Percentiles rank a stretch among this genome's conserved stretches.
Evolutionary conservation across 2,113 vertebrate genomes (phyloP).

Genomic region (Ovis canadensis): DNA sequence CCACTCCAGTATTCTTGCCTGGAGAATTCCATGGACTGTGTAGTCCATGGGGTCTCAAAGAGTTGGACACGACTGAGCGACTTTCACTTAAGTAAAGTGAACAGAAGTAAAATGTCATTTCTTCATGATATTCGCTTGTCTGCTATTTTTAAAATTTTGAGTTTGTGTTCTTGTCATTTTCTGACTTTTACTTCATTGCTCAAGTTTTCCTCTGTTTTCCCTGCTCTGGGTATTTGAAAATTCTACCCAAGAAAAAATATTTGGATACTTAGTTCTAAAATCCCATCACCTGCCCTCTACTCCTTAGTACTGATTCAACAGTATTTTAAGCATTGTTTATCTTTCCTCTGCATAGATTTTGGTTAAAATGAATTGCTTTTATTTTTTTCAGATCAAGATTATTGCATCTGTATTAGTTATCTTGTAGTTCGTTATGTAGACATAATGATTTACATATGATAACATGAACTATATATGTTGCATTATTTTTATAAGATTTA

Average conservation of each 20-base stretch:
- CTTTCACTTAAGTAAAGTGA: neutral
- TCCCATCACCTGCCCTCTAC: neutral
- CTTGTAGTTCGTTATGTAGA: neutral
- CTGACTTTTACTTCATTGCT: neutral
- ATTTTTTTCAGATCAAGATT: neutral
- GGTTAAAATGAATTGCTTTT: neutral
- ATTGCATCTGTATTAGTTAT: neutral
- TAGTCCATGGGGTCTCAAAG: neutral
- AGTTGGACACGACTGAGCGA: accelerated
- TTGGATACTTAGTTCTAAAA: neutral
- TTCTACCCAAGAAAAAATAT: neutral
- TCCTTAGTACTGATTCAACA: neutral
- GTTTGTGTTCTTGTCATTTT: neutral
- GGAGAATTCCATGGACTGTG: neutral
- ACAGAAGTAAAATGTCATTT: neutral
- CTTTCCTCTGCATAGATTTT: neutral
- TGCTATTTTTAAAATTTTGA: neutral
- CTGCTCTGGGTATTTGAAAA: neutral
- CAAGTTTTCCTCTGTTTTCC: neutral
- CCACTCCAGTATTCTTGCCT: neutral
- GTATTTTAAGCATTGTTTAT: neutral
- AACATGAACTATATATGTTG: neutral
- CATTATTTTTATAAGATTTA: neutral
- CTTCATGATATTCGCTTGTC: neutral
- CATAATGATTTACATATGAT: neutral